Conservation (phyloP, 2,113 vertebrate species). For the Eulemur macaco region DNA sequence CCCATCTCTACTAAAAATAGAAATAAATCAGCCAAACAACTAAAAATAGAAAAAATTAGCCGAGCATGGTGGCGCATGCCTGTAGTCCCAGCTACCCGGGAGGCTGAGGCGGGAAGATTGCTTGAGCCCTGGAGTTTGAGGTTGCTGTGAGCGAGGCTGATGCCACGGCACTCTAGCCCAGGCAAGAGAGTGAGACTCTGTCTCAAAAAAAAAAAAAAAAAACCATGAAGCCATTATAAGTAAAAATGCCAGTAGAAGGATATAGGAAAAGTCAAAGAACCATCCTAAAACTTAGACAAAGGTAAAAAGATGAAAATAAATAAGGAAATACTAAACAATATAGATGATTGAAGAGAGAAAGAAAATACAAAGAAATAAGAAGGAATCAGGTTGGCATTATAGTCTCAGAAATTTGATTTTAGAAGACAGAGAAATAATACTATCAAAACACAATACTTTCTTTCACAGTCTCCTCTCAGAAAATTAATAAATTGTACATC, state of each 20-base stretch:
- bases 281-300: slow-evolving; percentile 24
- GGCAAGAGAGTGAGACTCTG: too few species aligned
- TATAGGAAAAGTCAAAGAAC: background rate
- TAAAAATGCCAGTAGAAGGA: background rate
- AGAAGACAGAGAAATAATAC: background rate
- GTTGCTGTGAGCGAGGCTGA: too few species aligned
- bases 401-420: background rate
- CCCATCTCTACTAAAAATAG: too few species aligned
- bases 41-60: too few species aligned
- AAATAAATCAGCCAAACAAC: too few species aligned
- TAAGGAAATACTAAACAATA: background rate
- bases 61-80: too few species aligned
- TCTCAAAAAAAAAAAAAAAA: too few species aligned
- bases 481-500: background rate
- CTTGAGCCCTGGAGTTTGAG: too few species aligned
- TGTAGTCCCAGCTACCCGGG: too few species aligned
- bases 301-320: background rate
- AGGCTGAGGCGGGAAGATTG: too few species aligned
- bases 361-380: background rate
- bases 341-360: background rate
- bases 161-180: too few species aligned
- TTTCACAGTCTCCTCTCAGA: background rate
- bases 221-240: background rate
- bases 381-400: background rate
- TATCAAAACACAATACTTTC: background rate